These are phyloP conservation scores for Monochamus alternatus DNA, from an alignment of 2,888 invertebrate species.

Conservation along the genomic window DNA sequence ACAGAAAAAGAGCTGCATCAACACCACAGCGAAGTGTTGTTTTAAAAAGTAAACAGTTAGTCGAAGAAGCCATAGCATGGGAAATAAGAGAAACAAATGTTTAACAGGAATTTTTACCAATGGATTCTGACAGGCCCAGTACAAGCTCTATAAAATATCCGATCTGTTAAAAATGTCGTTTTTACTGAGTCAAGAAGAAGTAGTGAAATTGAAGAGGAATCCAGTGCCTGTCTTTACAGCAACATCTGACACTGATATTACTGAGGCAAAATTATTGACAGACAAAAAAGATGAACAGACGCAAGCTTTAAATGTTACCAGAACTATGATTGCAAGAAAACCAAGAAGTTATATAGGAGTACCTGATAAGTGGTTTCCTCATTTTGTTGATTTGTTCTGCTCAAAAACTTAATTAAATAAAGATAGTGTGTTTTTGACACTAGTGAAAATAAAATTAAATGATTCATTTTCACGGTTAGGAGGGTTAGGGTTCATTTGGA, in stretches of 20 bases:
- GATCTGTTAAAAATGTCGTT: background rate
- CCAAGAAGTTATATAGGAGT: constrained; percentile 20
- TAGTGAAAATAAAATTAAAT: too few species aligned
- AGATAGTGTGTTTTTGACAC: constrained; percentile 2
- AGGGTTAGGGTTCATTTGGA: background rate
- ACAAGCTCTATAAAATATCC: background rate
- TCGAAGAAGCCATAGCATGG: too few species aligned
- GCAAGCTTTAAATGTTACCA: too few species aligned
- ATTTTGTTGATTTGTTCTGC: background rate
- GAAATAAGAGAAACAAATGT: too few species aligned
- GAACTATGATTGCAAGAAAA: too few species aligned
- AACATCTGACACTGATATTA: background rate
- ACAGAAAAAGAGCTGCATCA: constrained; percentile 12
- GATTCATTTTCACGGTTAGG: background rate
- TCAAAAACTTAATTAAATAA: background rate
- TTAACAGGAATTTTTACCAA: too few species aligned
- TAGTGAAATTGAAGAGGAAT: background rate
- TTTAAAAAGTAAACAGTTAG: background rate
- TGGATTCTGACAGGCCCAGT: background rate
- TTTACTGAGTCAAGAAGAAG: background rate
- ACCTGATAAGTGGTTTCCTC: background rate
- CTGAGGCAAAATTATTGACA: background rate
- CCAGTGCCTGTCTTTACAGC: background rate
- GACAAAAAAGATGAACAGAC: background rate
- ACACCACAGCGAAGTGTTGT: background rate